Base-by-base conservation (phyloP, 2,113 vertebrate species). In the Poeciliopsis turrubarensis region DNA sequence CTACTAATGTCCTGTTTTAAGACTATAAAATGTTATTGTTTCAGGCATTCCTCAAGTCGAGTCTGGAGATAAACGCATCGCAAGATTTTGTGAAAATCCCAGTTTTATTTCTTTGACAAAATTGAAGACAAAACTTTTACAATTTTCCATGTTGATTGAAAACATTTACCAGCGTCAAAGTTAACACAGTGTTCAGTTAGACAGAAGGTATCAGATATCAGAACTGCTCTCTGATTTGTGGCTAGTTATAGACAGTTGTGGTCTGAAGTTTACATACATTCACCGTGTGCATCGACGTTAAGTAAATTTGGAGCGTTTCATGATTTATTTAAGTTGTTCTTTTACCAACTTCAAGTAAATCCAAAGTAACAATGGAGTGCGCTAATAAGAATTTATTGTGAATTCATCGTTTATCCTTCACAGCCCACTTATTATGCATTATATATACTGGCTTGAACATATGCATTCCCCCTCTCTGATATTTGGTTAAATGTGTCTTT, bases 51-150 rank as follows among this genome's bases (percentile, higher is more conserved):
- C 26, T n/a, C n/a, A 37, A 34, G 22, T 32, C 5, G 29, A 19
- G 10, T 10, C 26, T 14, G 22, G 13, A 70, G 47, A 65, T 5
- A 60, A 82, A 60, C 9, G 70, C 44, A 57, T 30, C 37, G 64
- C 65, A 73, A 83, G 25, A 70, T 72, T 86, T 79, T 32, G 67
- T 70, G 91, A 88, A 92, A 83, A 80, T 79, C 77, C 75, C 76
- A 86, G 76, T 79, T 92, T 91, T 92, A 92, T 92, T 92, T 89
- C 86, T 89, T 70, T 85, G 74, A 91, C 90, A 85, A 73, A 81
- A 83, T 90, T 86, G 77, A 67, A 86, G 74, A 93, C 82, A 83
- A 91, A 91, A 89, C 65, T 70, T 89, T 79, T 82, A 88, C 84
- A 66, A 29, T 75, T 65, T 82, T 80, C 82, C 3, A 79, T 82